phyloP scores from a whole-genome alignment of 2,113 vertebrate species.

The Hoplias malabaricus region DNA sequence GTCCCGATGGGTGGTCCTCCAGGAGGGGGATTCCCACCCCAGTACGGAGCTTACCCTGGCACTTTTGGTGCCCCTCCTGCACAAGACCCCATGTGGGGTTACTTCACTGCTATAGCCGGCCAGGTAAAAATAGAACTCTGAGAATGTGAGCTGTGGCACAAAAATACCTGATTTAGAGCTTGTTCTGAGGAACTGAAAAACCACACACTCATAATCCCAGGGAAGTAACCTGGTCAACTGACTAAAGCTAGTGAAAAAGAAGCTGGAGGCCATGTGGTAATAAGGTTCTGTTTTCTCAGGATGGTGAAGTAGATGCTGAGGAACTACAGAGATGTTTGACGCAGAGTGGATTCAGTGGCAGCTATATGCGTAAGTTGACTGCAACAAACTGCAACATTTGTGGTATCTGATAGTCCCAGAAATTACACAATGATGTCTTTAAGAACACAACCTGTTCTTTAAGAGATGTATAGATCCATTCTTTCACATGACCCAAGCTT shows the following conservation, averaged over 20 bases:
- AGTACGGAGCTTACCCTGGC: slow-evolving; percentile 66
- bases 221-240: background rate
- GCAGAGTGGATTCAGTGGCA: slow-evolving; percentile 81
- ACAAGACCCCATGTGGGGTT: slow-evolving; percentile 81
- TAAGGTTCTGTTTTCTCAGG: slow-evolving; percentile 63
- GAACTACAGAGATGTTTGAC: slow-evolving; percentile 87
- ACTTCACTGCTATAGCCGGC: slow-evolving; percentile 82
- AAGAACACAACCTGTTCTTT: too few relatives aligned
- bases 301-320: slow-evolving; percentile 84
- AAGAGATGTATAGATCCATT: too few relatives aligned
- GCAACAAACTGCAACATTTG: too few relatives aligned
- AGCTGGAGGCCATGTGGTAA: background rate
- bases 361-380: slow-evolving; percentile 79
- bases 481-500: background rate
- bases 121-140: slow-evolving; percentile 66
- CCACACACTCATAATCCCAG: background rate
- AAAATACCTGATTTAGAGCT: background rate
- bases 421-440: too few relatives aligned
- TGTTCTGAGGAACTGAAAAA: background rate
- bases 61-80: slow-evolving; percentile 63
- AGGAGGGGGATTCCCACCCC: slow-evolving; percentile 44
- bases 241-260: background rate
- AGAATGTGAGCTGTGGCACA: background rate
- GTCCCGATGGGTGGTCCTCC: slow-evolving; percentile 47
- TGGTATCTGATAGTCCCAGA: background rate